Base-by-base conservation (phyloP, 2,113 vertebrate genomes). In the Artemisiospiza belli region DNA sequence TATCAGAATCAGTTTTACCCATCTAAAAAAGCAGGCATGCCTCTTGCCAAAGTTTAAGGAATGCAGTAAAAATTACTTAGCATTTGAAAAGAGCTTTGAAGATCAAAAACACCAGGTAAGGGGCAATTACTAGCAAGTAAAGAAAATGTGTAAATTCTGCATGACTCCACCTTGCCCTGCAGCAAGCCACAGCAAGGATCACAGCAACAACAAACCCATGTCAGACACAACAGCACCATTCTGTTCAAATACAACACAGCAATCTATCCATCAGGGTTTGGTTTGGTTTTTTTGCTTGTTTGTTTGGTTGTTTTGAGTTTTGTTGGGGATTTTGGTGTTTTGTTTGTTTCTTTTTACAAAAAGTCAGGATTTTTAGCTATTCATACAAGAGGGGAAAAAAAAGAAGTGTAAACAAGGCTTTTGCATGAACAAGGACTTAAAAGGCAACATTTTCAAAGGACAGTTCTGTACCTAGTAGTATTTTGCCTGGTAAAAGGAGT, bases 21-120 rank as follows among this genome's bases (percentile, higher is more conserved):
- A 86, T 13, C 49, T 37, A 83, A 11, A 88, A 88, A 86, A 87
- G 55, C 59, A 88, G 55, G 35, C 19, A 31, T 23, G 28, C 43
- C 44, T 84, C 68, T 75, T 87, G 81, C 14, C 54, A 76, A 33
- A 78, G 79, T 79, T 61, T 79, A 72, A 51, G 78, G 77, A 96
- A 89, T 31, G 66, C 31, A 75, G 58, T 44, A 92, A 92, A 94
- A 92, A 92, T 91, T 92, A 95, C 39, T 90, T 83, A 83, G 75
- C 90, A 83, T 93, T 83, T 92, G 92, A 94, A 92, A 88, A 94
- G 92, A 74, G 33, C 85, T 97, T 92, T 96, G 87, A 97, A 96
- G 90, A 94, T 93, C 75, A 96, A 95, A 94, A 83, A 0, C 44
- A 58, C 33, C 2, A 55, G 12, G 70, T 51, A 87, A 81, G 63